A percentile compares a stretch with the other conserved stretches of the same genome.
Conservation (phyloP, 2,888 invertebrate genomes). For the Piscicola geometra region DNA sequence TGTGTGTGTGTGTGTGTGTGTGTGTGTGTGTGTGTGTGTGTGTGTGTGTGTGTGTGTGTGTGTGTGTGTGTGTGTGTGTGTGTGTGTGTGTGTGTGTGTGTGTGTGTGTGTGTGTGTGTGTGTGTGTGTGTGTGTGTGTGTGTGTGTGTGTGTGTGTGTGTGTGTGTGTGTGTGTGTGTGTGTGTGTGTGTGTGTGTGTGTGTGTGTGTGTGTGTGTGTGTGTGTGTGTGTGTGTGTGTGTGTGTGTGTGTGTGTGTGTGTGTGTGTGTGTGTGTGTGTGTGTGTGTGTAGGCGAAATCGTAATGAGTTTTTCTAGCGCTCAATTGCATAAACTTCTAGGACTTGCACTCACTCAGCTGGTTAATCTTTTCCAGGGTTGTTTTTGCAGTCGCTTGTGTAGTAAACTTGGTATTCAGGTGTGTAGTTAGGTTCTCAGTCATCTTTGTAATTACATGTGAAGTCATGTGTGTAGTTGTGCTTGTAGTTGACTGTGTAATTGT, state of each 20-base stretch:
- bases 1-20: slow-evolving; percentile 13
- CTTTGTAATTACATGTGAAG: too few species aligned
- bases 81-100: neutral
- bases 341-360: slow-evolving; percentile 82
- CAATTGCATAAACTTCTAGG: slow-evolving; percentile 83
- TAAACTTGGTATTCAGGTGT: neutral
- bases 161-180: slow-evolving; percentile 2
- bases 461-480: neutral
- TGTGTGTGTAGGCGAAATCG: slow-evolving; percentile 51
- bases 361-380: slow-evolving; percentile 68
- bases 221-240: slow-evolving; percentile 24
- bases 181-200: neutral
- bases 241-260: slow-evolving; percentile 5
- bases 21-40: slow-evolving; percentile 17
- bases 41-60: slow-evolving; percentile 21
- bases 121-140: neutral
- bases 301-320: slow-evolving; percentile 92
- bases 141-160: neutral
- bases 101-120: neutral
- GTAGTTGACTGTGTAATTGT: too few species aligned
- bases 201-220: neutral
- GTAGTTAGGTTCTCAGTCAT: too few species aligned
- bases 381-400: neutral
- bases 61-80: neutral
- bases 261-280: slow-evolving; percentile 6